A percentile compares a stretch with the other conserved stretches of the same genome.
phyloP scores from a whole-genome alignment of 2,797 vertebrate species.

The Trachops cirrhosus region DNA sequence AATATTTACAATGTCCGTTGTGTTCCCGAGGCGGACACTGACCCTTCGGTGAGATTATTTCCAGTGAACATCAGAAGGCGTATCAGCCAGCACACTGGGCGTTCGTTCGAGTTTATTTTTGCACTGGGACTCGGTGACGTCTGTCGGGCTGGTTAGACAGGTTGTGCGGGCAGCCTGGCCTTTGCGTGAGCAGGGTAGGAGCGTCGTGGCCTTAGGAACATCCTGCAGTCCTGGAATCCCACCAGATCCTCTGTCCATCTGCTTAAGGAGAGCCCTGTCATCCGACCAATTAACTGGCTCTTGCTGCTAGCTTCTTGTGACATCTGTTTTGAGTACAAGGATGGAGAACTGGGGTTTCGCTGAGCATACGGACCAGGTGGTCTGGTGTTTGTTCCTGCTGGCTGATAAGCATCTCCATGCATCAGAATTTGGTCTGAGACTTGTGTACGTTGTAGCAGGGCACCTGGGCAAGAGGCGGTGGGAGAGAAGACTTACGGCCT shows the following conservation, averaged over 20 bases:
- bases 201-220: not conserved
- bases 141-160: not conserved
- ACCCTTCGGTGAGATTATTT: not conserved
- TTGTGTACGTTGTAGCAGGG: not conserved
- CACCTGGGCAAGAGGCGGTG: not conserved
- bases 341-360: not conserved
- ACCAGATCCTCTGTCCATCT: not conserved
- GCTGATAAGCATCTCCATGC: not conserved
- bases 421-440: not conserved
- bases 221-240: not conserved
- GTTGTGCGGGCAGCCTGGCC: not conserved
- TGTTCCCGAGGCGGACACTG: not conserved
- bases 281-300: conserved; percentile 3
- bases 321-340: conserved; percentile 16
- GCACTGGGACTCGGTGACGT: not conserved
- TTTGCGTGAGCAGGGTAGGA: not conserved
- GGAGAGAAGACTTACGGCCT: not conserved
- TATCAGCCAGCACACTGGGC: not conserved
- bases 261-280: conserved; percentile 30
- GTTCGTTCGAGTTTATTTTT: not conserved
- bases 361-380: not conserved
- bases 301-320: conserved; percentile 19
- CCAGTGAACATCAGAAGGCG: not conserved
- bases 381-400: not conserved
- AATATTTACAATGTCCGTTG: not conserved